phyloP scores from a whole-genome alignment of 2,113 vertebrate genomes.

The Corythornis vintsioides region DNA sequence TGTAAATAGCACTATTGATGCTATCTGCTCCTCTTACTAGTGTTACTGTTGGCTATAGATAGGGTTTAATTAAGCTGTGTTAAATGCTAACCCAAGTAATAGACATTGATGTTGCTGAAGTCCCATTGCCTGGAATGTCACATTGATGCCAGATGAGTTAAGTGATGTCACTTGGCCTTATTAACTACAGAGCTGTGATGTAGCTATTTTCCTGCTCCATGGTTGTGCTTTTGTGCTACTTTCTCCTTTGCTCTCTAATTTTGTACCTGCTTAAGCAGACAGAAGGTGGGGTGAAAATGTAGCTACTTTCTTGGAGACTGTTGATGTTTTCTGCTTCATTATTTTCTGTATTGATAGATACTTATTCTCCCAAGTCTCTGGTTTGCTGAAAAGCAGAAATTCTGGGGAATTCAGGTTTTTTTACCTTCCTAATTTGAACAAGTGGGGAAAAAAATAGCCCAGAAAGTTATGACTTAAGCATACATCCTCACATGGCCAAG shows the following conservation, averaged over 20 bases:
- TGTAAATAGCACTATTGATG: slow-evolving; percentile 45
- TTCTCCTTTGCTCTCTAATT: background rate
- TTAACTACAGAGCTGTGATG: background rate
- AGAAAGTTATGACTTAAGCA: background rate
- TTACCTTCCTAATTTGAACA: background rate
- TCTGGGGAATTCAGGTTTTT: background rate
- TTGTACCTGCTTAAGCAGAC: background rate
- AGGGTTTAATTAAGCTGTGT: slow-evolving; percentile 66
- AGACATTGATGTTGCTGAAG: slow-evolving; percentile 39
- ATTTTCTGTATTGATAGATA: background rate
- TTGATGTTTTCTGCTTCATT: background rate
- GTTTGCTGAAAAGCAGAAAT: background rate
- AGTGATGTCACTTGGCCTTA: slow-evolving; percentile 42
- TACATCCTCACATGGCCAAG: background rate
- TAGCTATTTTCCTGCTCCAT: background rate
- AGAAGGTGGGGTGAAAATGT: background rate
- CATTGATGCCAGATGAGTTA: slow-evolving; percentile 52
- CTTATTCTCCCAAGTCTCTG: background rate
- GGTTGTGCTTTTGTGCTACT: background rate
- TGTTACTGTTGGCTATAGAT: slow-evolving; percentile 72
- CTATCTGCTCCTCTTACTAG: slow-evolving; percentile 52
- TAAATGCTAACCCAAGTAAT: slow-evolving; percentile 50
- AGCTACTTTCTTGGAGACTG: background rate
- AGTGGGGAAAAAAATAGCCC: background rate
- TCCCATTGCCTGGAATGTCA: slow-evolving; percentile 56